Conservation (phyloP, 2,797 vertebrate species). For the Bovichtus diacanthus region DNA sequence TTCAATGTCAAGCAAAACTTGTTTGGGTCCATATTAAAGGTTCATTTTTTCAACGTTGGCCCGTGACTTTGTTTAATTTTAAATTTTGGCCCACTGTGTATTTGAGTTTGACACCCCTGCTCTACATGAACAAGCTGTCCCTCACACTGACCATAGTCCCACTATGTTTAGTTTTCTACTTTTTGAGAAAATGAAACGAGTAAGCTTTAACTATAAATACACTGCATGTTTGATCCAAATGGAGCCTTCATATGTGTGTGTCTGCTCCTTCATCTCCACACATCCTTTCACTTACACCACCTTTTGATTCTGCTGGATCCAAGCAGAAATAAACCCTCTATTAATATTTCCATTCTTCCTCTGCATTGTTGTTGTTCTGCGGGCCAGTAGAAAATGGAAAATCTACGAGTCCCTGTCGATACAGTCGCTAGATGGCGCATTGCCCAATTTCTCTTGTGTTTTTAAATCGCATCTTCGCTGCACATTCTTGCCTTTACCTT, state of each 20-base stretch:
- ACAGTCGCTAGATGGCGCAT: slow-evolving; percentile 67
- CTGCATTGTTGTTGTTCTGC: slow-evolving; percentile 53
- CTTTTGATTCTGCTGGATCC: neutral
- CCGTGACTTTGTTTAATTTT: too few relatives aligned
- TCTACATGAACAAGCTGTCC: neutral
- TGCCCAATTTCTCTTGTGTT: slow-evolving; percentile 22
- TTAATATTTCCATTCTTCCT: slow-evolving; percentile 15
- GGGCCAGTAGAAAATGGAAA: slow-evolving; percentile 16
- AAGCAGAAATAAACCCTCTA: slow-evolving; percentile 6
- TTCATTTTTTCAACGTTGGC: too few relatives aligned
- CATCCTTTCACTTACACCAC: neutral
- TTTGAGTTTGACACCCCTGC: too few relatives aligned
- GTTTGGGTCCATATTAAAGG: too few relatives aligned
- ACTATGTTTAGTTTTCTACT: neutral
- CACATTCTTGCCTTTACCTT: slow-evolving; percentile 62
- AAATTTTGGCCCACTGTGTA: too few relatives aligned
- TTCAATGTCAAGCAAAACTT: too few relatives aligned
- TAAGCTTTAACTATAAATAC: neutral
- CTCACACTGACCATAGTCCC: neutral
- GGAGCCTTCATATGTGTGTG: neutral
- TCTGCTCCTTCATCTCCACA: slow-evolving; percentile 1
- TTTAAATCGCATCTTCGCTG: slow-evolving; percentile 41
- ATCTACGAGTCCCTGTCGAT: slow-evolving; percentile 20
- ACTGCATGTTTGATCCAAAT: neutral
- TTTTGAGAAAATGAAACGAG: neutral